phyloP scores from a whole-genome alignment of 2,888 invertebrate genomes.

The Glyphotaelius pellucidus region DNA sequence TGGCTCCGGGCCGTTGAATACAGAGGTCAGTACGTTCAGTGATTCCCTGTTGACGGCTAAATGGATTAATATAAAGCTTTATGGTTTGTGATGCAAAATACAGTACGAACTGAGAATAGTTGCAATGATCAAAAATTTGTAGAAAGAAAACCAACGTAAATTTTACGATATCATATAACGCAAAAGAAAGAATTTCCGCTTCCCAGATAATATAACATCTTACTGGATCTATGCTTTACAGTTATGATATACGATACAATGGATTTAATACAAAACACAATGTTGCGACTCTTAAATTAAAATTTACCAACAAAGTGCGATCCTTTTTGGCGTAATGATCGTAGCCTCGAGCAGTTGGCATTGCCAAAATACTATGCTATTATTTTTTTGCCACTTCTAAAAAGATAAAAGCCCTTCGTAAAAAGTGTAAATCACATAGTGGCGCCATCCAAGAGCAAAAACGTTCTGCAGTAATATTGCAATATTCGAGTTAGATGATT shows the following conservation, averaged over 20 bases:
- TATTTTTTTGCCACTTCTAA: background rate
- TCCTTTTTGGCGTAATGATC: background rate
- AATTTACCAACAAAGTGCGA: background rate
- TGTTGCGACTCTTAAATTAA: background rate
- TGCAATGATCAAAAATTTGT: background rate
- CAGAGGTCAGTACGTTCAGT: too few species aligned
- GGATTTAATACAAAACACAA: background rate
- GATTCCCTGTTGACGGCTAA: too few species aligned
- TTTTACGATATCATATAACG: too few species aligned
- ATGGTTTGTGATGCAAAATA: too few species aligned
- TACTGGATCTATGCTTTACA: background rate
- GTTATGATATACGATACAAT: background rate
- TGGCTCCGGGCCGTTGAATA: too few species aligned
- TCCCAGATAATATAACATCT: background rate
- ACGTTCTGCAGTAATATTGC: background rate
- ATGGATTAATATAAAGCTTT: too few species aligned
- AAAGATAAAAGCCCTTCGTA: background rate
- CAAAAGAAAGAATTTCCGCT: too few species aligned
- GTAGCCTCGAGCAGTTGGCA: background rate
- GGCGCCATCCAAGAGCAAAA: slow-evolving; percentile 22
- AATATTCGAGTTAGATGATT: background rate
- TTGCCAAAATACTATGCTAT: background rate
- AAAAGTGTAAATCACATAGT: background rate
- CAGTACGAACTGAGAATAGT: background rate
- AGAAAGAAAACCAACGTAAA: too few species aligned